These are phyloP conservation scores for Choloepus didactylus DNA, from an alignment of 2,797 vertebrate genomes.

Conservation along the genomic window DNA sequence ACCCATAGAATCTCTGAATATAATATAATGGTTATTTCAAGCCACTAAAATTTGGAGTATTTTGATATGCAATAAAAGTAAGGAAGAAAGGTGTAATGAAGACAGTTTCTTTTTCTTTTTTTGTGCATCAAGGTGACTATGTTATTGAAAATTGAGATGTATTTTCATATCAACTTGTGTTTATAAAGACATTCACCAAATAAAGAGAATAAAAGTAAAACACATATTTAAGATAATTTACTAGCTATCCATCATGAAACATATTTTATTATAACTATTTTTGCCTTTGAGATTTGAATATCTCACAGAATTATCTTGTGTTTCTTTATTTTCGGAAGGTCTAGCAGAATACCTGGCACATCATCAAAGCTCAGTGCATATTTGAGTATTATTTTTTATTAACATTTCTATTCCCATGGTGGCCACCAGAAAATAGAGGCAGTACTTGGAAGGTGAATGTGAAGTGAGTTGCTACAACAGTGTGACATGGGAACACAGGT, in stretches of 20 bases:
- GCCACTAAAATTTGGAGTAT: not conserved
- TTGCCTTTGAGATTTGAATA: not conserved
- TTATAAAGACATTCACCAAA: not conserved
- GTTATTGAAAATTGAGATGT: not conserved
- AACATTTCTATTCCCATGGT: not conserved
- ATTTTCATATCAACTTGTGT: not conserved
- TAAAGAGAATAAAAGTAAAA: conserved; percentile 12
- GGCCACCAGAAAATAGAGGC: not conserved
- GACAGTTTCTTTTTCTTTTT: not conserved
- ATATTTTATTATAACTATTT: conserved; percentile 7
- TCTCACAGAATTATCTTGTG: not conserved
- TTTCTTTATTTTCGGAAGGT: not conserved
- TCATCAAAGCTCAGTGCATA: not conserved
- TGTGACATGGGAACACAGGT: too few species aligned
- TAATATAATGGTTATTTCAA: not conserved
- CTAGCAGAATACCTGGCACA: not conserved
- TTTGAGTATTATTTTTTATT: not conserved
- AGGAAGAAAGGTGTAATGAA: not conserved
- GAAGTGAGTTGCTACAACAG: too few species aligned
- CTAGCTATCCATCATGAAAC: conserved; percentile 32
- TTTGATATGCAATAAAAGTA: not conserved
- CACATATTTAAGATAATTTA: not conserved
- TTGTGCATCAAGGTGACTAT: not conserved
- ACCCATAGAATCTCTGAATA: not conserved
- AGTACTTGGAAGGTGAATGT: not conserved